A percentile compares a stretch with the other conserved stretches of the same genome.
Conservation (phyloP, 2,797 vertebrate species). For the Acrocephalus scirpaceus region DNA sequence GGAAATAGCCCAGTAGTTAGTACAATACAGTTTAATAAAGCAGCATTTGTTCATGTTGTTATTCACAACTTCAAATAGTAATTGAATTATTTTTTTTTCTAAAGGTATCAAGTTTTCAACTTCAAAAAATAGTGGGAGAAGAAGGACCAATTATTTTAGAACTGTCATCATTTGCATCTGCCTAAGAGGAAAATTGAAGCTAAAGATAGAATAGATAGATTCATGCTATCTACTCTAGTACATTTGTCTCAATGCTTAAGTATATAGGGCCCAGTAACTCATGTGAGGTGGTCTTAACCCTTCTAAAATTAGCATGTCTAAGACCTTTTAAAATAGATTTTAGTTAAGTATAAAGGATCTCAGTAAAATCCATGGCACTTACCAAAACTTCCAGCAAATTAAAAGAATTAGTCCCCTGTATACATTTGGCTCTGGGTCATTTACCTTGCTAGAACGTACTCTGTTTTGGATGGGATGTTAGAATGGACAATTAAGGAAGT, state of each 20-base stretch:
- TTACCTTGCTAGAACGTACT: not conserved
- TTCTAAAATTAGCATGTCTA: not conserved
- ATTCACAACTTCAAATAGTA: not conserved
- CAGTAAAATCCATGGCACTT: not conserved
- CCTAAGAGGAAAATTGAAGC: not conserved
- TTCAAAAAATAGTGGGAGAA: not conserved
- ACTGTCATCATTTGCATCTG: not conserved
- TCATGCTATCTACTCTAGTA: not conserved
- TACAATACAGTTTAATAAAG: not conserved
- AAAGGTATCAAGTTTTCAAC: not conserved
- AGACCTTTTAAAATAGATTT: not conserved
- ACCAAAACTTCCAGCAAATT: not conserved
- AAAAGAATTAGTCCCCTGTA: not conserved
- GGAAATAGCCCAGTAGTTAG: not conserved
- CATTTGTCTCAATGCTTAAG: not conserved
- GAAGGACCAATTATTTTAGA: not conserved
- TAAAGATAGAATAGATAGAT: not conserved
- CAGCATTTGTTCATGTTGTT: not conserved
- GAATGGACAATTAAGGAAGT: not conserved
- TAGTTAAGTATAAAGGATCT: not conserved
- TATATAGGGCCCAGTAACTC: not conserved
- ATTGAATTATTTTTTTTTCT: slow-evolving; percentile 11
- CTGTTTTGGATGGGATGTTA: not conserved
- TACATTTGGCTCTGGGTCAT: not conserved
- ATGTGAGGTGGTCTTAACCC: not conserved